These are phyloP conservation scores for Caracal caracal DNA, from an alignment of 2,113 vertebrate genomes.

Conservation along the genomic window DNA sequence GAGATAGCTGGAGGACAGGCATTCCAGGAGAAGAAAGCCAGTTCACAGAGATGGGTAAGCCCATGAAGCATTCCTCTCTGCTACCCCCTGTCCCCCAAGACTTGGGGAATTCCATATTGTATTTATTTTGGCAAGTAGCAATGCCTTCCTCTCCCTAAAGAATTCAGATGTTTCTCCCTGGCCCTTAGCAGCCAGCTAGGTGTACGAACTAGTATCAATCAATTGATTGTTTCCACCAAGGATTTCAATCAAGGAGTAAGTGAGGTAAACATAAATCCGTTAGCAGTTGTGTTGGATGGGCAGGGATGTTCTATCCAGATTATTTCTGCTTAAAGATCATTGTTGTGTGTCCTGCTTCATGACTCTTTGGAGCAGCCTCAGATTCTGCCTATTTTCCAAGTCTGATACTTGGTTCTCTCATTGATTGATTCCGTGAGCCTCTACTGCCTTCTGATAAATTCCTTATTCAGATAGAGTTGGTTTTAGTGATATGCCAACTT, in stretches of 20 bases:
- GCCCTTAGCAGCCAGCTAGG: not conserved
- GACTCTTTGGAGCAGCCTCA: not conserved
- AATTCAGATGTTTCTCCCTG: not conserved
- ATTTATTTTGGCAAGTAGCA: constrained; percentile 17
- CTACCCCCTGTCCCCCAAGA: not conserved
- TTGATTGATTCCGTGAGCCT: not conserved
- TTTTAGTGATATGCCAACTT: not conserved
- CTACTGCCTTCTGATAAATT: not conserved
- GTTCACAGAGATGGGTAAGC: not conserved
- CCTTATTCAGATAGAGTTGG: not conserved
- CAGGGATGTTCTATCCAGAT: not conserved
- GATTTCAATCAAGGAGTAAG: not conserved
- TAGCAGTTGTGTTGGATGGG: not conserved
- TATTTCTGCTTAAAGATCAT: not conserved
- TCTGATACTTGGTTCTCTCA: not conserved
- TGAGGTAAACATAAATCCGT: not conserved
- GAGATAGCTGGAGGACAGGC: not conserved
- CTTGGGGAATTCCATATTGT: not conserved
- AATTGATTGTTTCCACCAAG: not conserved
- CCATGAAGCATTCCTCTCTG: not conserved
- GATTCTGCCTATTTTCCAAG: not conserved
- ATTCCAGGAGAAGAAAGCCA: not conserved
- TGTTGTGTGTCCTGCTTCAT: not conserved
- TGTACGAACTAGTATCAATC: not conserved
- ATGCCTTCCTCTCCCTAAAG: not conserved